Evolutionary conservation across 2,113 vertebrate species (phyloP), one percentile per base, ranked within the genome.

Genomic region (Nicator chloris): DNA sequence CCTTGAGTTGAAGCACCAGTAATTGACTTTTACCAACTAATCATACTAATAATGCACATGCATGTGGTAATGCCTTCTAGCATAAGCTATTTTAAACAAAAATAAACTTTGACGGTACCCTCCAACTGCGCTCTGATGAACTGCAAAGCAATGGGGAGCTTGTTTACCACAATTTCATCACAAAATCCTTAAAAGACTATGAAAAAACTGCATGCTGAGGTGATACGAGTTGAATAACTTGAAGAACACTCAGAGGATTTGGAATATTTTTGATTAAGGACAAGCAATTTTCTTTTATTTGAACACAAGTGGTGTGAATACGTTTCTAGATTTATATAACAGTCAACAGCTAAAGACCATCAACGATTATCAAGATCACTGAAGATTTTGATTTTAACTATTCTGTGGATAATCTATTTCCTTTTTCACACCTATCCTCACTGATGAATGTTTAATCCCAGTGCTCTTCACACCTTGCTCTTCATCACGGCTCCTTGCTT

Each of bases 101-200:
- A 96, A 96, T 84, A 93, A 96, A 97, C 93, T 96, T 91, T 85
- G 81, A 82, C 95, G 78, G 83, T 96, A 92, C 70, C 93, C 93
- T 96, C 94, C 96, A 90, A 85, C 97, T 97, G 96, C 21, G 81
- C 84, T 88, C 82, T 98, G 96, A 97, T 98, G 97, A 98, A 95
- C 95, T 95, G 88, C 60, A 75, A 96, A 97, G 84, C 95, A 94
- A 90, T 78, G 77, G 95, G 96, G 91, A 85, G 47, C 92, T 97
- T 97, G 82, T 98, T 97, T 97, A 95, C 88, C 90, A 94, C 88
- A 47, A 78, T 95, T 97, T 92, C 57, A 73, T 92, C 83, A 92
- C 63, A 90, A 96, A 92, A 90, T 92, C 73, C 79, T 91, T 91
- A 71, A 79, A 66, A 64, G 77, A 83, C 89, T 82, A 91, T 97